Percentiles rank a stretch among this genome's conserved stretches.
phyloP scores from a whole-genome alignment of 2,888 invertebrate genomes.

The Coremacera marginata region DNA sequence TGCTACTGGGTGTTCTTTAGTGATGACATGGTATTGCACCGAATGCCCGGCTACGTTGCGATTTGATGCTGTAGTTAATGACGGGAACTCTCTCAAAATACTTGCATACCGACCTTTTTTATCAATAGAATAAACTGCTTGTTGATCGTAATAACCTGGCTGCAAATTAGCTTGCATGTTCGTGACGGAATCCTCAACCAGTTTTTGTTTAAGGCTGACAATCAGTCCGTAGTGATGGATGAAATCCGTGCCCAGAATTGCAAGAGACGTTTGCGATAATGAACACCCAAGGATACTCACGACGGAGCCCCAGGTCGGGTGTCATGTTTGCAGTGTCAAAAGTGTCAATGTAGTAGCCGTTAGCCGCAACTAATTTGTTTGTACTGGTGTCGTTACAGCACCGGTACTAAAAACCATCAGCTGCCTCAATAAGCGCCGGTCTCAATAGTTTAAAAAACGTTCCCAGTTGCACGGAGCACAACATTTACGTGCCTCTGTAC shows the following conservation, averaged over 20 bases:
- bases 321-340: conserved; percentile 20
- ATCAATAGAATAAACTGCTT: background rate
- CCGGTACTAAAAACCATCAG: conserved; percentile 35
- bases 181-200: conserved; percentile 26
- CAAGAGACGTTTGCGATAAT: conserved; percentile 41
- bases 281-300: conserved; percentile 36
- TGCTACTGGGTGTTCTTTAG: conserved; percentile 39
- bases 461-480: conserved; percentile 29
- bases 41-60: conserved; percentile 20
- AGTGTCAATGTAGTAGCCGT: conserved; percentile 6
- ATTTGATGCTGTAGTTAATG: background rate
- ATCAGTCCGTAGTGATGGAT: conserved; percentile 40
- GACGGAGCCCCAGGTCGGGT: background rate
- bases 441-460: conserved; percentile 29
- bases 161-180: background rate
- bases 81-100: background rate
- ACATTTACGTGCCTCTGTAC: conserved; percentile 31
- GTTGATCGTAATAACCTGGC: background rate
- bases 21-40: conserved; percentile 42
- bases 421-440: conserved; percentile 28
- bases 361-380: background rate
- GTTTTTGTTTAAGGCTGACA: conserved; percentile 35
- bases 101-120: background rate
- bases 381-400: background rate
- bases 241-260: conserved; percentile 43